Evolutionary conservation across 2,797 vertebrate genomes (phyloP).

Genomic region (Pipistrellus pipistrellus): DNA sequence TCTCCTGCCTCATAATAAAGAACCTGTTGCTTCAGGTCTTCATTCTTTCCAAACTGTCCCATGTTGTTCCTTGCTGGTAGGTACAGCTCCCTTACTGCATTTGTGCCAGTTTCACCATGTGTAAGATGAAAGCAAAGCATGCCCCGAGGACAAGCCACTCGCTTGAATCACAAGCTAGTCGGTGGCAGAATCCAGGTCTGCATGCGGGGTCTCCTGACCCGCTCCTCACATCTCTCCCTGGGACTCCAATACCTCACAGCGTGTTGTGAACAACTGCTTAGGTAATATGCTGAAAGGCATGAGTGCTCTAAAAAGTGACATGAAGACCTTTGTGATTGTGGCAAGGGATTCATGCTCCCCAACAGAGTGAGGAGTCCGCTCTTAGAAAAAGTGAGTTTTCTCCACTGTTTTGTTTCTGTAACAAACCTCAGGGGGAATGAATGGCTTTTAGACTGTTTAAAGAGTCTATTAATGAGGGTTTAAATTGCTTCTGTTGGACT

Average conservation of each 20-base stretch:
- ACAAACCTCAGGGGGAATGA: conserved; percentile 80
- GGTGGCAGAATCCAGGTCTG: neutral
- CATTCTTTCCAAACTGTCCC: neutral
- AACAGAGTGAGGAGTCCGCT: conserved; percentile 15
- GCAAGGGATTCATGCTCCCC: conserved; percentile 10
- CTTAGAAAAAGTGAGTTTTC: conserved; percentile 56
- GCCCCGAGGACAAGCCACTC: neutral
- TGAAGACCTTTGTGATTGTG: conserved; percentile 29
- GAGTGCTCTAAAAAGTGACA: conserved; percentile 57
- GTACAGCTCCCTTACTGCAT: neutral
- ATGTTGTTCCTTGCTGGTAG: neutral
- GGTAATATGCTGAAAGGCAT: conserved; percentile 43
- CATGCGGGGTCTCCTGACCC: neutral
- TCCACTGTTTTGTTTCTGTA: conserved; percentile 3
- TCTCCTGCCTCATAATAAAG: neutral
- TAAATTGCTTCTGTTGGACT: conserved; percentile 66
- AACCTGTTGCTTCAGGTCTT: neutral
- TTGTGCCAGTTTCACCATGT: neutral
- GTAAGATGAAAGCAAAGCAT: neutral
- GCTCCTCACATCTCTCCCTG: neutral
- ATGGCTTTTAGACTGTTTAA: conserved; percentile 79
- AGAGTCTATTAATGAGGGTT: conserved; percentile 65
- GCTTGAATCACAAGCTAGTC: neutral
- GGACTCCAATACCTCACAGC: neutral
- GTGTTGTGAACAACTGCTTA: neutral